Conservation (phyloP, 2,797 vertebrate genomes). For the Acanthopagrus latus region DNA sequence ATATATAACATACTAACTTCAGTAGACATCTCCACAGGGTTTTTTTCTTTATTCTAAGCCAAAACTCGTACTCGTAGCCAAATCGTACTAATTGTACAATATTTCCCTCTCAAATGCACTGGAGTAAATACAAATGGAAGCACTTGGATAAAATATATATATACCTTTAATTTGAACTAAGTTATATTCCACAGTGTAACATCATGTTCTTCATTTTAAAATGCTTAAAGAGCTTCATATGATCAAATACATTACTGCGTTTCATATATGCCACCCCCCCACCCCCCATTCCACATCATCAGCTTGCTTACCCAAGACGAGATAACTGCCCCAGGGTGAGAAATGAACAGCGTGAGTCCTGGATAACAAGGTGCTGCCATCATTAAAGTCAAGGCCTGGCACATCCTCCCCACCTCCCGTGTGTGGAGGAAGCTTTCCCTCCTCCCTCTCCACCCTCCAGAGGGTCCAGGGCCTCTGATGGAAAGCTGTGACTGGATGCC, state of each 20-base stretch:
- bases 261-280: not conserved
- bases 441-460: slow-evolving; percentile 19
- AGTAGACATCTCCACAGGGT: no score
- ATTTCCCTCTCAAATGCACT: not conserved
- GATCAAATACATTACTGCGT: not conserved
- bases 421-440: not conserved
- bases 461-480: slow-evolving; percentile 26
- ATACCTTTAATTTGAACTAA: not conserved
- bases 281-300: not conserved
- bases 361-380: slow-evolving; percentile 63
- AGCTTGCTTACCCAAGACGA: slow-evolving; percentile 39
- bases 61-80: no score
- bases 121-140: no score
- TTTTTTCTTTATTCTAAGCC: no score
- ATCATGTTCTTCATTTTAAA: not conserved
- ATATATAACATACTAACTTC: no score
- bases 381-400: slow-evolving; percentile 52
- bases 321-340: slow-evolving; percentile 26
- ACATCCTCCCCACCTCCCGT: slow-evolving; percentile 13
- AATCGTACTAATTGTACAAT: not conserved
- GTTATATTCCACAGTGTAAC: no score
- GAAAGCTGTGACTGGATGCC: slow-evolving; percentile 42
- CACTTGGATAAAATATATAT: not conserved
- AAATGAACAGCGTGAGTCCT: slow-evolving; percentile 54
- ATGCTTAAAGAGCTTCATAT: not conserved